Base-by-base conservation (phyloP, 2,888 invertebrate species). In the Glomeris marginata region DNA sequence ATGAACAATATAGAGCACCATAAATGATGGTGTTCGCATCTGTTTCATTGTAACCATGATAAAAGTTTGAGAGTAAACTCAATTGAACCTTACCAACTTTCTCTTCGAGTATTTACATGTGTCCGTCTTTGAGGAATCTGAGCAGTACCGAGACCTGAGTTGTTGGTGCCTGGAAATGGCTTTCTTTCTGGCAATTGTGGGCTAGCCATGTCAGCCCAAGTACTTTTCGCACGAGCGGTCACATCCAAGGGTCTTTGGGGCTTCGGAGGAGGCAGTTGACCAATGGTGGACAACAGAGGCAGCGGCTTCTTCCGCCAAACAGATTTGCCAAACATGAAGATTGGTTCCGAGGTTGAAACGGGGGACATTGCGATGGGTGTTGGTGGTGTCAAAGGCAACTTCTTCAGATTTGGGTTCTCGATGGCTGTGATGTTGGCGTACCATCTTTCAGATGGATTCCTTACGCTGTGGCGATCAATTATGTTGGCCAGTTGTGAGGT, bases 131-230 rank as follows among this genome's bases (percentile, higher is more conserved):
- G 13, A 13, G 36, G 10, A 36, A 36, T 36, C 36, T 36, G 11
- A 13, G 36, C 36, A 36, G 13, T 15, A 8, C 40, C 18, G 16
- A 16, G 40, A 38, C 18, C 15, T 35, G 34, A 21, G 36, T 36
- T 20, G 5, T 6, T 36, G 33, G 34, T 45, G 35, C 20, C 36
- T 20, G 21, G 34, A 1, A 36, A 34, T 20, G 41, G 33, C 18
- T 48, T 48, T 11, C 48, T 40, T 33, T 41, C 18, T 16, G 48
- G 48, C 41, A 48, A 40, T 18, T 41, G 48, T n/a, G 48, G 48
- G 5, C 40, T 41, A 21, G 21, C 21, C n/a, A 34, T 36, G 33
- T 35, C 34, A n/a, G 34, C 35, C 3, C 28, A 2, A 33, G 20
- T 13, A 6, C 13, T 16, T 1, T 18, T 15, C 2, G 33, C 18